Evolutionary conservation across 2,113 vertebrate genomes (phyloP), one percentile per base, ranked within the genome.

Genomic region (Athene cunicularia): DNA sequence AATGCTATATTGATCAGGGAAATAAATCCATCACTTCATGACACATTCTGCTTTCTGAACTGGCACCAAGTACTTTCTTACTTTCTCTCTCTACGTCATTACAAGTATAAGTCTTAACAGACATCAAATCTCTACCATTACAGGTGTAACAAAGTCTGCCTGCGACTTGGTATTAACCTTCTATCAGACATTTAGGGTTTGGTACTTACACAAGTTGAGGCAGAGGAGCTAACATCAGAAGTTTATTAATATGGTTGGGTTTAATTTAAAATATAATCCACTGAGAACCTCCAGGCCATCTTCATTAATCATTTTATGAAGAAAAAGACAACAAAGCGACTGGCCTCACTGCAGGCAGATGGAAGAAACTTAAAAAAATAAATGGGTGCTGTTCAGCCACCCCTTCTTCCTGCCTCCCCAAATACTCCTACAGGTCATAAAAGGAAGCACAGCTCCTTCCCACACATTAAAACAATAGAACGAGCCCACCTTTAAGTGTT

Each of bases 401-500:
- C 23, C 52, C 39, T 11, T 22, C 21, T 52, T 70, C 84, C 63
- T 39, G 60, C 17, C 67, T 80, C 28, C 41, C 41, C 37, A 45
- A 6, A 71, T 11, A 18, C 73, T 59, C n/a, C 2, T 50, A 49
- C 37, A 63, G 52, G 41, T 35, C 33, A 4, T 0, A 4, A 3
- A 41, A 5, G 73, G 26, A 59, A 80, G 11, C 2, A 3, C 2
- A 30, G 5, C 37, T 67, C 60, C 39, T 80, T 33, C 67, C 56
- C 62, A 26, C 37, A 32, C 21, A 5, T 2, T 8, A n/a, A 11
- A 26, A 60, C 45, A 28, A 28, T 9, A 41, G 47, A 52, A 35
- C 14, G 11, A 37, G 43, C 92, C 73, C 98, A 99, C 99, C 99
- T 99, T 99, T 11, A 99, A 97, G 95, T 99, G 99, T 83, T 99